Evolutionary conservation across 2,113 vertebrate genomes (phyloP).

Genomic region (Lycocorax pyrrhopterus): DNA sequence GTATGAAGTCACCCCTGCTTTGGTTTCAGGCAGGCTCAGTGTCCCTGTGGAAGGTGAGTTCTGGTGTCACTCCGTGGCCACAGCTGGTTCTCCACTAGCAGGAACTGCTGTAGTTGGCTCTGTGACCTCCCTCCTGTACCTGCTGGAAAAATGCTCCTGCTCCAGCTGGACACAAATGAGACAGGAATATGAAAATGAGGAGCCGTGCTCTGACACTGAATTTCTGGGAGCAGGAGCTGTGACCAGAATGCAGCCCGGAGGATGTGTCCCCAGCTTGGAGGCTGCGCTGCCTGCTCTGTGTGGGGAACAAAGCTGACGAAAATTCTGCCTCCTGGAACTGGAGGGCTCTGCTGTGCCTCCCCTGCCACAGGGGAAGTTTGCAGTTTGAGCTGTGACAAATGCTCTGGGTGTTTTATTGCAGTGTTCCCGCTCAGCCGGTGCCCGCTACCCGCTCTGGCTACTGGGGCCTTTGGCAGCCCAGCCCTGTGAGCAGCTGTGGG

Average conservation of each 20-base stretch:
- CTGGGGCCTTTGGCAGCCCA: neutral
- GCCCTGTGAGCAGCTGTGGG: neutral
- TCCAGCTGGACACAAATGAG: neutral
- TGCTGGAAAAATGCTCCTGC: neutral
- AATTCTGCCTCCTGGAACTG: neutral
- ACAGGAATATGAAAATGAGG: neutral
- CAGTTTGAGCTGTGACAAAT: neutral
- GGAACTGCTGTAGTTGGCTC: neutral
- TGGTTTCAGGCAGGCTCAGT: accelerated
- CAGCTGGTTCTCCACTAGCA: neutral
- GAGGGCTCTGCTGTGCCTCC: neutral
- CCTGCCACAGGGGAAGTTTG: neutral
- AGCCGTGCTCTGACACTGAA: neutral
- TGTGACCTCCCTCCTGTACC: neutral
- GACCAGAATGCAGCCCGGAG: neutral
- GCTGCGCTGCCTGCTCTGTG: neutral
- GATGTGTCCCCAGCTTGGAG: neutral
- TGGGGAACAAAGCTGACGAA: neutral
- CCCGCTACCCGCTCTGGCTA: accelerated
- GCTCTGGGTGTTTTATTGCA: neutral
- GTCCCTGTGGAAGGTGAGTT: neutral
- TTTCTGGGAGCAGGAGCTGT: neutral
- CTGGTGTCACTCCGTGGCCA: accelerated
- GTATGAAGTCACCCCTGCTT: neutral
- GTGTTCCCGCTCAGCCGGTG: neutral